Percentiles rank a stretch among this genome's conserved stretches.
These are phyloP conservation scores for Condylostylus longicornis DNA, from an alignment of 1,140 invertebrate genomes.

Conservation along the genomic window DNA sequence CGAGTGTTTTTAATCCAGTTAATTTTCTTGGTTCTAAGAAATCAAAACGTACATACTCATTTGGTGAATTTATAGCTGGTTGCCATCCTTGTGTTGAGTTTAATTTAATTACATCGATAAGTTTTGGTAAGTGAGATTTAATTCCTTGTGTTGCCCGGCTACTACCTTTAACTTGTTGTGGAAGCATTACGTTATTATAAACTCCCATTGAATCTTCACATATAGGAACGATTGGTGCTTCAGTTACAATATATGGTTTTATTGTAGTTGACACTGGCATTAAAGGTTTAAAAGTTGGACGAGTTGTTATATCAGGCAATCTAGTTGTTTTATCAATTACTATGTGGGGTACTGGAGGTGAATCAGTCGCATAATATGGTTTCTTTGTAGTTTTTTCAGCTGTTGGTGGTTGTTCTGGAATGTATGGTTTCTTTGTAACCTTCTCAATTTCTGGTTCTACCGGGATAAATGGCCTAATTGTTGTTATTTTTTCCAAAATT, in stretches of 20 bases:
- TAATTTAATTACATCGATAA: slow-evolving; percentile 32
- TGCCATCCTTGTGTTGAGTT: slow-evolving; percentile 39
- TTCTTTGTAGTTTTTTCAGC: background rate
- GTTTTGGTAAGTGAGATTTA: slow-evolving; percentile 11
- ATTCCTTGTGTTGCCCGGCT: slow-evolving; percentile 19
- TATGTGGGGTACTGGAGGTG: too few relatives aligned
- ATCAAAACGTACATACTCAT: slow-evolving; percentile 57
- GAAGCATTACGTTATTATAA: slow-evolving; percentile 36
- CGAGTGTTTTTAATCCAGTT: slow-evolving; percentile 62
- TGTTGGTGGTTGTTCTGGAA: slow-evolving; percentile 2
- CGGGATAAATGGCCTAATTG: too few relatives aligned
- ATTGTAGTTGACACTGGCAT: too few relatives aligned
- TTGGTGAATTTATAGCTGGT: slow-evolving; percentile 42
- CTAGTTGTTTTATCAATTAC: too few relatives aligned
- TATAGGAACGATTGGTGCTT: slow-evolving; percentile 16
- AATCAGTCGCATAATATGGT: background rate
- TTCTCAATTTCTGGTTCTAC: too few relatives aligned
- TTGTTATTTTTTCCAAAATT: too few relatives aligned
- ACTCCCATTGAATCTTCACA: slow-evolving; percentile 53
- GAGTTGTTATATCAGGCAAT: too few relatives aligned
- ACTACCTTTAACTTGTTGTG: slow-evolving; percentile 39
- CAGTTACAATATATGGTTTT: background rate
- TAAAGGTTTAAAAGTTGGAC: background rate
- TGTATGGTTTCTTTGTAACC: too few relatives aligned
- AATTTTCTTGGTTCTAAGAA: slow-evolving; percentile 56